Base-by-base conservation (phyloP, 2,888 invertebrate species). In the Apantesis nais region DNA sequence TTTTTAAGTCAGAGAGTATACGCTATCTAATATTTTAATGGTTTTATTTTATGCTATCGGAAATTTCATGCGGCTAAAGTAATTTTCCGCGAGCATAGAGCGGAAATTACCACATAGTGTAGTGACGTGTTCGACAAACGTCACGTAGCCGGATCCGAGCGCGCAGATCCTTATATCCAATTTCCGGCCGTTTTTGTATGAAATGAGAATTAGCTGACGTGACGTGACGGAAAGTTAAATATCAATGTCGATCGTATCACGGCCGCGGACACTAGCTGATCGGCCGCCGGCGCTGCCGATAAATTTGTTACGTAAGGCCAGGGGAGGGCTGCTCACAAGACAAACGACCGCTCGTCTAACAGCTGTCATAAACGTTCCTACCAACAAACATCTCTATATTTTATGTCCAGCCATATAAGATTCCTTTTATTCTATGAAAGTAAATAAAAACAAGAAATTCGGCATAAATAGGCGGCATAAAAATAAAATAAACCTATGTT, bases 51-150 rank as follows among this genome's bases (percentile, higher is more conserved):
- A 88, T 88, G 88, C 86, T 86, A 89, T 92, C 92, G 93, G 93
- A 93, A 94, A 93, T 94, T 94, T 93, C 92, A 91, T 92, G 92
- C 89, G 91, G 93, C 92, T 91, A 92, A 94, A 95, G 94, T 94
- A 95, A 95, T 95, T 94, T 95, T 94, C 93, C 93, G 89, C 93
- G 90, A 91, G 92, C 92, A 88, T 87, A 84, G 90, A 91, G 88
- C 94, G 94, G 94, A 95, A 94, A 95, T 95, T 95, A 95, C 93
- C 91, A 93, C 94, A 95, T 93, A 94, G 94, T 94, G 92, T 91
- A 91, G 92, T 94, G 94, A 94, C 93, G 93, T 94, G 93, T 94
- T 94, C 93, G 93, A 93, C 94, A 94, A 93, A 93, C 94, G 94
- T 94, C 94, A 94, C 94, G 94, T 94, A 93, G 91, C 92, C 93